These are phyloP conservation scores for Erebia ligea DNA, from an alignment of 2,888 invertebrate species.

Conservation along the genomic window DNA sequence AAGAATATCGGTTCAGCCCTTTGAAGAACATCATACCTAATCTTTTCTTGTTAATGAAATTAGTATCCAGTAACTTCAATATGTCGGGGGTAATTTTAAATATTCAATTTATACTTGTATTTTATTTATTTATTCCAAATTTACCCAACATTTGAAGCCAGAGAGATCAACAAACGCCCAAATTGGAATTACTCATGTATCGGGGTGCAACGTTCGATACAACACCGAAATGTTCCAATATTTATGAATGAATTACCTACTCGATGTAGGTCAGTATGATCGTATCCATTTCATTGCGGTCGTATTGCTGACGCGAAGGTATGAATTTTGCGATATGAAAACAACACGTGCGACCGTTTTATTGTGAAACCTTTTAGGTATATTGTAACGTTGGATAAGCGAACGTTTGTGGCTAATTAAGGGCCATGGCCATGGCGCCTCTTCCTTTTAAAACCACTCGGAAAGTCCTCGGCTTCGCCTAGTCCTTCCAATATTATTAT, in stretches of 20 bases:
- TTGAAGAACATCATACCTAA: too few species aligned
- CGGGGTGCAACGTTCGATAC: slow-evolving; percentile 36
- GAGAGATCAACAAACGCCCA: not conserved
- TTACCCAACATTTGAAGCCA: not conserved
- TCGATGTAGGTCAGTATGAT: slow-evolving; percentile 44
- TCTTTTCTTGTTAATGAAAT: too few species aligned
- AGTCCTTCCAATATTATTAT: too few species aligned
- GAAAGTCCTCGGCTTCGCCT: too few species aligned
- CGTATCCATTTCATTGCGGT: slow-evolving; percentile 45
- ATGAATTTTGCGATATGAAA: slow-evolving; percentile 45
- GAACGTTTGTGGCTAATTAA: not conserved
- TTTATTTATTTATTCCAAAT: not conserved
- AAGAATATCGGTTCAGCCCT: too few species aligned
- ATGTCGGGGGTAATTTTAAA: too few species aligned
- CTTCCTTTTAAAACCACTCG: too few species aligned
- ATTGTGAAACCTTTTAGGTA: slow-evolving; percentile 41
- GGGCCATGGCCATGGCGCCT: too few species aligned
- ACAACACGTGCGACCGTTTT: slow-evolving; percentile 45
- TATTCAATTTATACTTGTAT: too few species aligned
- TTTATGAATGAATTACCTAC: slow-evolving; percentile 43
- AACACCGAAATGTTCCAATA: slow-evolving; percentile 42
- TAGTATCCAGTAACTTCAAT: too few species aligned
- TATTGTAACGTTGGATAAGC: slow-evolving; percentile 39
- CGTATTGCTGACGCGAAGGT: slow-evolving; percentile 43
- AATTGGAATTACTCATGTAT: slow-evolving; percentile 4